Evolutionary conservation across 2,888 invertebrate genomes (phyloP).

Genomic region (Agonopterix heracliana): DNA sequence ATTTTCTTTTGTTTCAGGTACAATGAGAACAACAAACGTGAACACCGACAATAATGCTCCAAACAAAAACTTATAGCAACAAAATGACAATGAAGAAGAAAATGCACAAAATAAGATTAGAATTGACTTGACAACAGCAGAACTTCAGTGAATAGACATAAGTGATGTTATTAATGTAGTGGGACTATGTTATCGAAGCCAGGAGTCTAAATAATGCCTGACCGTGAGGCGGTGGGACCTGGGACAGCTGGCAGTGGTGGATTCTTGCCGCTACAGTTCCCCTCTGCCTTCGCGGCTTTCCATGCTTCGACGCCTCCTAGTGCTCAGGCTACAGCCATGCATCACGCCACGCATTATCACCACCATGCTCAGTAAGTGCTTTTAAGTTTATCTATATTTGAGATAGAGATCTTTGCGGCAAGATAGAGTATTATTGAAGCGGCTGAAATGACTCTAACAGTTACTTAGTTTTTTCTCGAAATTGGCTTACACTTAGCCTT

Average conservation of each 20-base stretch:
- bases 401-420: too few relatives aligned
- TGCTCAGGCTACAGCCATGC: constrained; percentile 74
- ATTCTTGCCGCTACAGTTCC: constrained; percentile 76
- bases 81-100: constrained; percentile 39
- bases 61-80: constrained; percentile 29
- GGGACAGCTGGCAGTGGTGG: constrained; percentile 74
- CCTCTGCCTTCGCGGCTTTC: constrained; percentile 77
- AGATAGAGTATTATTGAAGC: too few relatives aligned
- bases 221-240: constrained; percentile 72
- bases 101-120: constrained; percentile 48
- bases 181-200: constrained; percentile 44
- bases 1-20: constrained; percentile 62
- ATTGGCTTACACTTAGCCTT: too few relatives aligned
- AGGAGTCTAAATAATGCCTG: constrained; percentile 68
- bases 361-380: constrained; percentile 69
- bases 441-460: too few relatives aligned
- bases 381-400: constrained; percentile 12
- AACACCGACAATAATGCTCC: constrained; percentile 28
- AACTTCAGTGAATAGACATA: not conserved
- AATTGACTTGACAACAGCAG: constrained; percentile 52
- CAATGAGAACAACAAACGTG: constrained; percentile 23
- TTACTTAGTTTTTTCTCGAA: too few relatives aligned
- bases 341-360: constrained; percentile 74
- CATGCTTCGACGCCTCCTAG: constrained; percentile 78
- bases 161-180: constrained; percentile 9